Base-by-base conservation (phyloP, 2,888 invertebrate genomes). In the Pyrochroa serraticornis region DNA sequence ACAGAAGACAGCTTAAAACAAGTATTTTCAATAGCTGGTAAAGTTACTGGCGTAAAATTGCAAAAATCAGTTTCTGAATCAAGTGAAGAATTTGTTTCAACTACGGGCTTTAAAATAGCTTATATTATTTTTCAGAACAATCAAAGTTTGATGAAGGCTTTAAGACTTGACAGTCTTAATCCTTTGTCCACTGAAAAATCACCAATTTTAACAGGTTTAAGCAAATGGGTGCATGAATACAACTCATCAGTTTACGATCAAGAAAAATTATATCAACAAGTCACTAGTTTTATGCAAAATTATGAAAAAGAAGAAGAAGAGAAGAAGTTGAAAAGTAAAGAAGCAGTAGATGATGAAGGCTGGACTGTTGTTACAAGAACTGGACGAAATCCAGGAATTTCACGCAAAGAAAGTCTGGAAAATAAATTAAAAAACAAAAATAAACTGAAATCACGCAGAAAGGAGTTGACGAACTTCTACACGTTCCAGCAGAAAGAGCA, bases 401-500 rank as follows among this genome's bases (percentile, higher is more conserved):
- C 90, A 1, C 83, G 92, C 46, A 91, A 91, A 61, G 91, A 93
- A 75, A 89, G 88, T 52, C 86, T 89, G 0, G 86, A 89, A 67
- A 86, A 71, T 53, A 77, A 78, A 69, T 48, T 77, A 39, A 83
- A 87, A 74, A 82, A 83, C 6, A 89, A 87, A 71, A 83, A 87
- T 63, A 84, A 85, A 57, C 82, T 81, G 9, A 88, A 85, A 63
- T 85, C 85, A 58, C 83, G 86, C 62, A 84, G 84, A 53, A 93
- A 91, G 74, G 87, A 92, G 73, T 78, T 95, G 8, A 83, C 88
- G 38, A 94, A 96, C 76, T 95, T 97, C 77, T 97, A 96, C 73
- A 88, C 90, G 2, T 95, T 93, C 77, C 95, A 97, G 84, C 90
- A 93, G 56, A 87, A 92, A 60, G 94, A 96, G 76, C 86, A 90